Evolutionary conservation across 2,888 invertebrate species (phyloP).

Genomic region (Druceiella hillmani): DNA sequence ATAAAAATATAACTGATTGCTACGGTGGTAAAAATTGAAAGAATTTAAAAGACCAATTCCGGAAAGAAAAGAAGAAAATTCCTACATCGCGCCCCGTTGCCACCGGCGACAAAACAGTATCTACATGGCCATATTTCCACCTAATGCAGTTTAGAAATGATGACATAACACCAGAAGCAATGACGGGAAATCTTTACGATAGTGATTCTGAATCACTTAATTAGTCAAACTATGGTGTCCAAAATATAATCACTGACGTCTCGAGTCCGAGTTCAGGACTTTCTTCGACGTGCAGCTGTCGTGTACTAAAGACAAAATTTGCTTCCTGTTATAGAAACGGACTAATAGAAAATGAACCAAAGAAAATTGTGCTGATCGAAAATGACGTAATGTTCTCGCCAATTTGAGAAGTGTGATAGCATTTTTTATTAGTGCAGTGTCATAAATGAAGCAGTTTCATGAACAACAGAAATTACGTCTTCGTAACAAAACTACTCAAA

Average conservation of each 20-base stretch:
- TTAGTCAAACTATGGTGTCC: not conserved
- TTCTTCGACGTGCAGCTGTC: not conserved
- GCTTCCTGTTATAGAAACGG: conserved; percentile 1
- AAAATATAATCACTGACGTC: conserved; percentile 2
- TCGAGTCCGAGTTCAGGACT: conserved; percentile 1
- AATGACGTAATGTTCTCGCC: not conserved
- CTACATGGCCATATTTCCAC: conserved; percentile 2
- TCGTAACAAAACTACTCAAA: conserved; percentile 6
- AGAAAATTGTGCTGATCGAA: conserved; percentile 2
- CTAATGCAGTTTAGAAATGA: conserved; percentile 5
- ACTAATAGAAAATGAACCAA: conserved; percentile 2
- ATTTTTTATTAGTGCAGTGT: not conserved
- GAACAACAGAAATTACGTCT: conserved; percentile 4
- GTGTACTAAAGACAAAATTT: not conserved
- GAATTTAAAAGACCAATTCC: conserved; percentile 19
- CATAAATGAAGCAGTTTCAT: conserved; percentile 3
- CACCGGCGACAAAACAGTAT: conserved; percentile 16
- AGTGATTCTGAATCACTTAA: conserved; percentile 4
- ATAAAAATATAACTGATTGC: not conserved
- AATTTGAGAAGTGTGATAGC: not conserved
- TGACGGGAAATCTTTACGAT: conserved; percentile 2
- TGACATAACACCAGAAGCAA: conserved; percentile 2
- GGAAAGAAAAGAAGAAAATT: conserved; percentile 19
- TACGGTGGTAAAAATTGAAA: conserved; percentile 22
- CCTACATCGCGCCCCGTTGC: conserved; percentile 18